These are phyloP conservation scores for Gorsachius goisagi DNA, from an alignment of 2,113 vertebrate genomes.

Conservation along the genomic window DNA sequence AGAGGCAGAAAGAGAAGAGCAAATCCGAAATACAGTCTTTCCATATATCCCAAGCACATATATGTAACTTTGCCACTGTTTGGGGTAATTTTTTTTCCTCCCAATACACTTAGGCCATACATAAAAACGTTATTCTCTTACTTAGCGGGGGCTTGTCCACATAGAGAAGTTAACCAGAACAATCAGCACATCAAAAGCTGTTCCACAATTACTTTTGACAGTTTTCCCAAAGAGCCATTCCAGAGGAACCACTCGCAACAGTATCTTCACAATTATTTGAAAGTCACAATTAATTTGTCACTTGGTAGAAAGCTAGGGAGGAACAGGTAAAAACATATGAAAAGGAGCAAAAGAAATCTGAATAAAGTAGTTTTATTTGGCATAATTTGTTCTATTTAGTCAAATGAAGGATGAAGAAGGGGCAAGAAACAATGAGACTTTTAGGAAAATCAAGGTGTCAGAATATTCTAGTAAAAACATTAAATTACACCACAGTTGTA, in stretches of 20 bases:
- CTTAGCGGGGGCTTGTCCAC: neutral
- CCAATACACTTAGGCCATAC: neutral
- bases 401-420: neutral
- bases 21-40: neutral
- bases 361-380: neutral
- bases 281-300: neutral
- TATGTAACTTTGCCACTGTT: neutral
- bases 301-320: neutral
- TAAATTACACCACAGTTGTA: neutral
- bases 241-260: neutral
- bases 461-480: neutral
- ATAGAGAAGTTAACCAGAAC: neutral
- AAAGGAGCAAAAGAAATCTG: neutral
- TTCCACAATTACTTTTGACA: neutral
- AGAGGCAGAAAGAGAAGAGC: neutral
- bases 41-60: neutral
- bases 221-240: neutral
- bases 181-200: neutral
- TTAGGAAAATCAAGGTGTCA: neutral
- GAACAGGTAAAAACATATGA: neutral
- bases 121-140: neutral
- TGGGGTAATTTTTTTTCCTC: neutral
- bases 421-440: neutral
- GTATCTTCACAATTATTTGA: neutral
- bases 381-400: neutral